These are phyloP conservation scores for Polydrusus tereticollis DNA, from an alignment of 2,888 invertebrate species.

Conservation along the genomic window DNA sequence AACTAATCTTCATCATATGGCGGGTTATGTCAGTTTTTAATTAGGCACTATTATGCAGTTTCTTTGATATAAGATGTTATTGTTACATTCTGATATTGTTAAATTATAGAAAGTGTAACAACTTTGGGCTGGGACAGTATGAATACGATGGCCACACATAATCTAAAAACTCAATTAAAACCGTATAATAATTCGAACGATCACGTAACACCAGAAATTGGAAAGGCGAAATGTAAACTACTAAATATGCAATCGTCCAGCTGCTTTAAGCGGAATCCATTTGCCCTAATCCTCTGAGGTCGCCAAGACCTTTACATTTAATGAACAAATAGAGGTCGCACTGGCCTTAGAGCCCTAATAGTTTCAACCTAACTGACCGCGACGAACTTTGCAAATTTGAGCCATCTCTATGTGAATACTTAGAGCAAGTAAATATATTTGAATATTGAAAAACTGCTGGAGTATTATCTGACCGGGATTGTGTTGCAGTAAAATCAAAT, in stretches of 20 bases:
- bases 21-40: too few relatives aligned
- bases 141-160: background rate
- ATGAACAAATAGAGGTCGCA: constrained; percentile 44
- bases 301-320: constrained; percentile 47
- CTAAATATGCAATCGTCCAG: constrained; percentile 48
- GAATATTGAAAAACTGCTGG: background rate
- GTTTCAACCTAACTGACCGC: constrained; percentile 46
- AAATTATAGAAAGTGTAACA: too few relatives aligned
- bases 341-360: constrained; percentile 34
- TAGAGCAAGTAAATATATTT: constrained; percentile 37
- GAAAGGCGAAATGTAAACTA: constrained; percentile 50
- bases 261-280: constrained; percentile 47
- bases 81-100: too few relatives aligned
- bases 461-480: background rate
- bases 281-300: constrained; percentile 46
- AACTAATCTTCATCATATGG: too few relatives aligned
- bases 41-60: too few relatives aligned
- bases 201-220: constrained; percentile 46
- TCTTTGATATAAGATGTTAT: too few relatives aligned
- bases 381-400: constrained; percentile 41
- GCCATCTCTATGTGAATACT: constrained; percentile 20
- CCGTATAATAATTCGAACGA: constrained; percentile 19
- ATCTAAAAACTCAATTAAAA: background rate
- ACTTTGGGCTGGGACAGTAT: too few relatives aligned
- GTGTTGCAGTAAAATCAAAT: background rate